Base-by-base conservation (phyloP, 2,797 vertebrate species). In the Lagorchestes hirsutus region DNA sequence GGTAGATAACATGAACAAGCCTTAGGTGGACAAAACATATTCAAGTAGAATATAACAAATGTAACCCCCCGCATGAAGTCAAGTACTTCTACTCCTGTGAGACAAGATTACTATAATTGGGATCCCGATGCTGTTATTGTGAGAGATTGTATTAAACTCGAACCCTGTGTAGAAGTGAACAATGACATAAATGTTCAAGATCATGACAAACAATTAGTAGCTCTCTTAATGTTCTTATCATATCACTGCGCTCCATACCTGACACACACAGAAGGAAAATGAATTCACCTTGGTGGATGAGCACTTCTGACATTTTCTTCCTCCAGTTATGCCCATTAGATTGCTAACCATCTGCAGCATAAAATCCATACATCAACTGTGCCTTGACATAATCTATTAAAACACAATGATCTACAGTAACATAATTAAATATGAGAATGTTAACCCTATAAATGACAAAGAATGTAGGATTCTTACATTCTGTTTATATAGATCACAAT, bases 111-210 rank as follows among this genome's bases (percentile, higher is more conserved):
- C 0, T n/a, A 54, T 28, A 27, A 10, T 11, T 50, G 5, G 54
- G 50, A 94, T 50, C 1, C 27, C 4, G 13, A 55, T 82, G 28
- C 14, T 29, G 28, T 94, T 22, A 56, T 10, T 82, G 27, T 5
- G 22, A 12, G 22, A 28, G 29, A 52, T 0, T 13, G 12, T 18
- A 0, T 46, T 3, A 4, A 93, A 18, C 3, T 5, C 13, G 0
- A 0, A 4, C 0, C 4, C 22, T 92, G 6, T 16, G 12, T 90
- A 91, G 55, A 87, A 55, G 0, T 92, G 22, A 22, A 14, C 13
- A n/a, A 31, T 29, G 18, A n/a, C 1, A 13, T 0, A 12, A 4
- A 8, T 62, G 34, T 1, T 40, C 50, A 54, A 58, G 40, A 12
- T 1, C 90, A 5, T 2, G 56, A 13, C 50, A 50, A 13, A 0